Percentiles rank a stretch among this genome's conserved stretches.
These are phyloP conservation scores for Labeo catla DNA, from an alignment of 2,113 vertebrate genomes.

Conservation along the genomic window DNA sequence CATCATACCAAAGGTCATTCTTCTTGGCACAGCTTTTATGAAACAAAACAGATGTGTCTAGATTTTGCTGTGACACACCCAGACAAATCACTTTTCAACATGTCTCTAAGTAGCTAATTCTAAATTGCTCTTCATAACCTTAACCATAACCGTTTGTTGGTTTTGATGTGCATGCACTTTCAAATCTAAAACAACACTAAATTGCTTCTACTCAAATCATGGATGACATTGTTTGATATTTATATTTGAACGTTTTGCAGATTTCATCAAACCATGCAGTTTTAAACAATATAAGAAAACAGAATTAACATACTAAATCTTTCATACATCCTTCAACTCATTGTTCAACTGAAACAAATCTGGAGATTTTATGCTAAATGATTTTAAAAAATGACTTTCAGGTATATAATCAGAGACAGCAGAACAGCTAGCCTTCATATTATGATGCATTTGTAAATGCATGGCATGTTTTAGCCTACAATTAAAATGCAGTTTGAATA, in stretches of 20 bases:
- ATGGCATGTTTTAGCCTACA: not conserved
- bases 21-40: conserved; percentile 55
- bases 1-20: conserved; percentile 53
- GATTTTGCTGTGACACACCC: conserved; percentile 75
- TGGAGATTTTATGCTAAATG: no score
- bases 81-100: conserved; percentile 63
- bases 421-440: not conserved
- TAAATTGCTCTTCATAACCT: not conserved
- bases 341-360: not conserved
- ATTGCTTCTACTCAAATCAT: not conserved
- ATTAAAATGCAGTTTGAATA: not conserved
- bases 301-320: not conserved
- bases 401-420: not conserved
- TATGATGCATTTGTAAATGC: not conserved
- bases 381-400: not conserved
- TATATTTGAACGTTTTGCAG: not conserved
- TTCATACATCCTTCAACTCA: not conserved
- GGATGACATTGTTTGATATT: no score
- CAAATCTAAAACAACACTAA: not conserved
- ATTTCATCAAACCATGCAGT: not conserved
- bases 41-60: conserved; percentile 73
- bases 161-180: not conserved
- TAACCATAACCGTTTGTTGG: not conserved
- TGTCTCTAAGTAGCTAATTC: conserved; percentile 16
- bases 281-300: not conserved